phyloP scores from a whole-genome alignment of 2,888 invertebrate genomes.

The Fragum whitleyi region DNA sequence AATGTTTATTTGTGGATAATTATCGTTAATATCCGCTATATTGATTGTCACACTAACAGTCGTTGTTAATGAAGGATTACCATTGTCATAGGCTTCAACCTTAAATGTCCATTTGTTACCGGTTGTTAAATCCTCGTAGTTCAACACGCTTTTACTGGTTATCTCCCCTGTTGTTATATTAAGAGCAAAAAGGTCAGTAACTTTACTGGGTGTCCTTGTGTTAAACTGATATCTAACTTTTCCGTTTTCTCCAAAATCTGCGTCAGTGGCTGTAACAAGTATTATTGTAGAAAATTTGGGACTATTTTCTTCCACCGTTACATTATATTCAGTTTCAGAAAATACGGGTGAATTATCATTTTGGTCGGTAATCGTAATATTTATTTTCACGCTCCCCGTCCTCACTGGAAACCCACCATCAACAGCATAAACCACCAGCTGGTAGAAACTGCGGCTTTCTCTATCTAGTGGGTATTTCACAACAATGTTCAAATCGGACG shows the following conservation, averaged over 20 bases:
- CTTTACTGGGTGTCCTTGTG: slow-evolving; percentile 68
- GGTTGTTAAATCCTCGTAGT: slow-evolving; percentile 91
- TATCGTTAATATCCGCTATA: slow-evolving; percentile 92
- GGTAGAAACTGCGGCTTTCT: slow-evolving; percentile 75
- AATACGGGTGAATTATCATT: slow-evolving; percentile 80
- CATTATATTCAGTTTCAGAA: slow-evolving; percentile 67
- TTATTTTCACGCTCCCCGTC: slow-evolving; percentile 76
- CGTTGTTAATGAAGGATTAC: slow-evolving; percentile 69
- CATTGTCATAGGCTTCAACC: slow-evolving; percentile 84
- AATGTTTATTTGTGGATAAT: slow-evolving; percentile 93
- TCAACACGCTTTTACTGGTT: slow-evolving; percentile 91
- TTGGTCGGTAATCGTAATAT: slow-evolving; percentile 77
- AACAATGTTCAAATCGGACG: slow-evolving; percentile 75
- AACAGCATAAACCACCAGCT: slow-evolving; percentile 75
- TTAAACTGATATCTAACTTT: slow-evolving; percentile 85
- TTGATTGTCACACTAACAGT: slow-evolving; percentile 87
- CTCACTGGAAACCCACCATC: slow-evolving; percentile 77
- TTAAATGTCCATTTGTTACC: slow-evolving; percentile 89
- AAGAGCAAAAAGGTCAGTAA: slow-evolving; percentile 86
- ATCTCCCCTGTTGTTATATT: slow-evolving; percentile 95
- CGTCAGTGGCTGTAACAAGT: slow-evolving; percentile 91
- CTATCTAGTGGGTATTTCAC: slow-evolving; percentile 77
- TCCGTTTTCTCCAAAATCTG: slow-evolving; percentile 93
- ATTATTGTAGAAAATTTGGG: slow-evolving; percentile 70
- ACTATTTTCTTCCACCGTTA: slow-evolving; percentile 74